Evolutionary conservation across 2,888 invertebrate genomes (phyloP), one percentile per base, ranked within the genome.

Genomic region (Pheosia tremula): DNA sequence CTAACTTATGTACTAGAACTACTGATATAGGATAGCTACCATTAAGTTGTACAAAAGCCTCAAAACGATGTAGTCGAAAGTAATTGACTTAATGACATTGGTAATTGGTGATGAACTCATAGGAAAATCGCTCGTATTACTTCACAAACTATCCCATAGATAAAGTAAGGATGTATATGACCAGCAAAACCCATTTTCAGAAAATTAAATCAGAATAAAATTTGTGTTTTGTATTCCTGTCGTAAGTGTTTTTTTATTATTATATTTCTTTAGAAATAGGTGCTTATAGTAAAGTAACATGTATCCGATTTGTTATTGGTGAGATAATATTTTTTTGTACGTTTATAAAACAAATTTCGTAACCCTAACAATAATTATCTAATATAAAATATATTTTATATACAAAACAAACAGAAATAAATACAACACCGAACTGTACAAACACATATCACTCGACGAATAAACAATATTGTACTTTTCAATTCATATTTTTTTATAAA

Each of bases 11-110:
- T 24, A 50, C 50, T 50, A 50, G 24, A 24, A 24, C 50, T 50
- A 50, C 24, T 24, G 13, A 50, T 50, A 5, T 50, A 50, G 64
- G 47, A 63, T 60, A 72, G 62, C 63, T 63, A 70, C 59, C 56
- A 54, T 62, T 43, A n/a, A 47, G 58, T 58, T 55, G 56, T 63
- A 60, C 60, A 56, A 75, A 63, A 72, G 75, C 69, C 75, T 72
- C 72, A 52, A 66, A 57, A 43, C 43, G 43, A 8, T 9, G 58
- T 45, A 62, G 70, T 60, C 75, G 24, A 24, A 13, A 64, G 45
- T 73, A 74, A 72, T 68, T 74, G 74, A 72, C 74, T 63, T 47
- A 43, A 65, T 63, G 65, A 63, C 67, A 67, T 69, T 69, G 69
- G 61, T 62, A 45, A 56, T 24, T 9, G 7, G 43, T 43, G 10